These are phyloP conservation scores for Myrmecobius fasciatus DNA, from an alignment of 2,113 vertebrate genomes.

Conservation along the genomic window DNA sequence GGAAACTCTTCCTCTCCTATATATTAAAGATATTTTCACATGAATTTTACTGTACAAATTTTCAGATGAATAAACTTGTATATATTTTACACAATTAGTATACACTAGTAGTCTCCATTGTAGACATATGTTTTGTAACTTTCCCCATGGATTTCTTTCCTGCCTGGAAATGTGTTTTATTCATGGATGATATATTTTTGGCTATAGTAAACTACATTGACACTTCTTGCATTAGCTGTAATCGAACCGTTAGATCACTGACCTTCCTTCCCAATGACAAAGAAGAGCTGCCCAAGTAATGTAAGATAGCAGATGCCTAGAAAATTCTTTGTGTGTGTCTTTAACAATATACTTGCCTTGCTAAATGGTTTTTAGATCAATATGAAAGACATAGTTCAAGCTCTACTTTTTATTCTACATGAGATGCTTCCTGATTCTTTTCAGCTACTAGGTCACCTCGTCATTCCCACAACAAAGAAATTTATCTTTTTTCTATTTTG, in stretches of 20 bases:
- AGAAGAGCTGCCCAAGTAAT: not conserved
- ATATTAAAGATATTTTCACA: not conserved
- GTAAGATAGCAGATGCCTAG: not conserved
- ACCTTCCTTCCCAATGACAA: not conserved
- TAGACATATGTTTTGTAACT: not conserved
- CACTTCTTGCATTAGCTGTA: not conserved
- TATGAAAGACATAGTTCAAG: not conserved
- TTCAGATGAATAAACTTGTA: not conserved
- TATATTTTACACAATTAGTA: not conserved
- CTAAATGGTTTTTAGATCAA: not conserved
- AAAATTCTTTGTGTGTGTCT: not conserved
- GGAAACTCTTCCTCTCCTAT: not conserved
- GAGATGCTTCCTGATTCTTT: not conserved
- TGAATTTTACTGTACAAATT: not conserved
- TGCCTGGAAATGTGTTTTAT: not conserved
- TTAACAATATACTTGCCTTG: not conserved
- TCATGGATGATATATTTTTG: not conserved
- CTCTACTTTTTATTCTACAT: not conserved
- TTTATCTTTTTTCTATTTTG: not conserved
- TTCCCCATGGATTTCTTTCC: not conserved
- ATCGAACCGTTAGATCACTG: not conserved
- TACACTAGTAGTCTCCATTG: not conserved
- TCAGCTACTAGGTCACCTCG: not conserved
- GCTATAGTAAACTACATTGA: not conserved
- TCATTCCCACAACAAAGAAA: not conserved